Evolutionary conservation across 2,113 vertebrate genomes (phyloP), one percentile per base, ranked within the genome.

Genomic region (Oophaga pumilio): DNA sequence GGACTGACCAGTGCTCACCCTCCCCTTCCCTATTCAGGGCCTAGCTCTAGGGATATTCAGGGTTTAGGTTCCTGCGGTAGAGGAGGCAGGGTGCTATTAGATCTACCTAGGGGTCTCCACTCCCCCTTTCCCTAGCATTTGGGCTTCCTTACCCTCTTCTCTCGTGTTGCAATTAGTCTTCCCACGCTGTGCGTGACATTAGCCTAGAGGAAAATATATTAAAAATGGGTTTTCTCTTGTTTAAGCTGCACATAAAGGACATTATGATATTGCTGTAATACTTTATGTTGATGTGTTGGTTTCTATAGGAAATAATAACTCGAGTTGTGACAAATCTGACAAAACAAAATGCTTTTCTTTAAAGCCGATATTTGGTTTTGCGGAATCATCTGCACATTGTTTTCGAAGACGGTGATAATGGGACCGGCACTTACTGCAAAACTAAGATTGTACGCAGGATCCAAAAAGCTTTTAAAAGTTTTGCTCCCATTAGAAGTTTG

Each of bases 381-480:
- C n/a, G 56, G 22, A 56, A 50, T 73, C 28, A 18, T 68, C 69
- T 8, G 64, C 64, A 43, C 28, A 26, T 43, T 62, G 60, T 78
- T 57, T 24, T 2, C 14, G 8, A 13, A n/a, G 43, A 3, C 18
- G 1, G 17, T 49, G 60, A 64, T 64, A 82, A 64, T 28, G 28
- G 59, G 26, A 17, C 11, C 1, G 20, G 22, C 28, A 64, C 20
- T 82, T 62, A 62, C 33, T 43, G 33, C 33, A 2, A 6, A 49
- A n/a, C n/a, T 17, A 59, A 13, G 71, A 76, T 52, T 15, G 59
- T 50, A 68, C 26, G 12, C 2, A 50, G 59, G 43, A 18, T 52
- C 56, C 64, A 66, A 79, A 62, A 68, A 79, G 74, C 85, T 79
- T 86, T 86, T 86, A 78, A 78, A 86, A 78, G 85, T 78, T 79